phyloP scores from a whole-genome alignment of 30 jellyfish, hydroid and myxozoan species.

The Chironex yamaguchii region DNA sequence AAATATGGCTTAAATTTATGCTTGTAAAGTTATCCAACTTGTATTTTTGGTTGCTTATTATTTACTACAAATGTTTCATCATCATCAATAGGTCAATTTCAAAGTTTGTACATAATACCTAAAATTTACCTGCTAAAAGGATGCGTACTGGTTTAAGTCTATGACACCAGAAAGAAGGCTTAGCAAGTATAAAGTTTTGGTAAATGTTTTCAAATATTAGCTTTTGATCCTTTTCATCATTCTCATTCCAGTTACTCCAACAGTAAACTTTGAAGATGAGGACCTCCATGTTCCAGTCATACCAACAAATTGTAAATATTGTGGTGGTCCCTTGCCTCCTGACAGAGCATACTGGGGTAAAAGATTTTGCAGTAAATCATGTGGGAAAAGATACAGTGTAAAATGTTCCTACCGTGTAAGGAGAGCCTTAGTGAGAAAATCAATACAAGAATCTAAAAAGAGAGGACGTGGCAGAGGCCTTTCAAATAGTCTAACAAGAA shows the following conservation, averaged over 20 bases:
- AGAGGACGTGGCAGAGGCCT: not conserved
- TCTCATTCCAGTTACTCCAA: conserved; percentile 28
- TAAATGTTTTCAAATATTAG: too few relatives aligned
- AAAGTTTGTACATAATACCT: too few relatives aligned
- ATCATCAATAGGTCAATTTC: too few relatives aligned
- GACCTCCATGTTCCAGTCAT: conserved; percentile 86
- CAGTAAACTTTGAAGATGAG: conserved; percentile 59
- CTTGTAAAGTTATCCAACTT: too few relatives aligned
- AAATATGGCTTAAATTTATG: too few relatives aligned
- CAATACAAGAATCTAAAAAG: not conserved
- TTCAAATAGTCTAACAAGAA: not conserved
- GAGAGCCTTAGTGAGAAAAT: conserved; percentile 46
- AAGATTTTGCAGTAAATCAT: conserved; percentile 93
- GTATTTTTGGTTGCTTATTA: too few relatives aligned
- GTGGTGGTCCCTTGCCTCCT: conserved; percentile 94
- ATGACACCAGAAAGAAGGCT: too few relatives aligned
- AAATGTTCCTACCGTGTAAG: conserved; percentile 78
- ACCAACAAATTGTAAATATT: conserved; percentile 96
- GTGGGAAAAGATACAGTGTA: conserved; percentile 95
- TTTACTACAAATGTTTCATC: too few relatives aligned
- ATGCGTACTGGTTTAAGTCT: too few relatives aligned
- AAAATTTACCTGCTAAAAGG: too few relatives aligned
- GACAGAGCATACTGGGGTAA: conserved; percentile 99
- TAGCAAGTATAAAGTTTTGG: too few relatives aligned
- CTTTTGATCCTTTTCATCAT: too few relatives aligned